Evolutionary conservation across 2,888 invertebrate species (phyloP).

Genomic region (Anaspis maculata): DNA sequence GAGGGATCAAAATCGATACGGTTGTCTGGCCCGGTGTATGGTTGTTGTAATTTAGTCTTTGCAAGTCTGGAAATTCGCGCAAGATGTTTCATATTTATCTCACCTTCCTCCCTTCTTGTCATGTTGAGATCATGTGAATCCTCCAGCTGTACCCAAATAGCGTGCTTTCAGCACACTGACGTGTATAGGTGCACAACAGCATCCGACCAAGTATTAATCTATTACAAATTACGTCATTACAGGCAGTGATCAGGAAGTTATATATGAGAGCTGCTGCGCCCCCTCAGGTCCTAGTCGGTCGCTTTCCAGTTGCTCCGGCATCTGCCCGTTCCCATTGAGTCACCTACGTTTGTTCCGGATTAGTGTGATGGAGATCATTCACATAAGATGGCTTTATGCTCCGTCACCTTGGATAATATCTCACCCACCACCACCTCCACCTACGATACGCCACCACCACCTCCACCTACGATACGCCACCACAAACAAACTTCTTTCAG

Average conservation of each 20-base stretch:
- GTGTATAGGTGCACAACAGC: conserved; percentile 27
- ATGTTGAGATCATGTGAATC: conserved; percentile 27
- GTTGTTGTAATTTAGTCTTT: no score
- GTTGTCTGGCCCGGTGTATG: no score
- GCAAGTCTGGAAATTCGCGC: no score
- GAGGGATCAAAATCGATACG: no score
- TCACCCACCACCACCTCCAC: conserved; percentile 4
- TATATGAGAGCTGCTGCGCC: conserved; percentile 22
- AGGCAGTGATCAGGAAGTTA: conserved; percentile 41
- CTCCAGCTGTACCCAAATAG: conserved; percentile 30
- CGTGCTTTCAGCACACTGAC: conserved; percentile 30
- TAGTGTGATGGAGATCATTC: conserved; percentile 19
- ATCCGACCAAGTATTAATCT: conserved; percentile 36
- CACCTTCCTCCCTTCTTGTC: conserved; percentile 22
- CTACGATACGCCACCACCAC: no score
- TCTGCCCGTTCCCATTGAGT: conserved; percentile 34
- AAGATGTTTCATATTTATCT: conserved; percentile 26
- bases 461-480: no score
- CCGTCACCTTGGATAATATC: conserved; percentile 23
- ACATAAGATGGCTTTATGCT: conserved; percentile 32
- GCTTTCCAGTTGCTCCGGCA: conserved; percentile 11
- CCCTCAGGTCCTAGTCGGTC: conserved; percentile 7
- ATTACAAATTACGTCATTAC: conserved; percentile 42
- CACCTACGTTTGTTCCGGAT: conserved; percentile 24
- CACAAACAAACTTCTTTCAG: no score